These are phyloP conservation scores for Myathropa florea DNA, from an alignment of 2,888 invertebrate species.

Conservation along the genomic window DNA sequence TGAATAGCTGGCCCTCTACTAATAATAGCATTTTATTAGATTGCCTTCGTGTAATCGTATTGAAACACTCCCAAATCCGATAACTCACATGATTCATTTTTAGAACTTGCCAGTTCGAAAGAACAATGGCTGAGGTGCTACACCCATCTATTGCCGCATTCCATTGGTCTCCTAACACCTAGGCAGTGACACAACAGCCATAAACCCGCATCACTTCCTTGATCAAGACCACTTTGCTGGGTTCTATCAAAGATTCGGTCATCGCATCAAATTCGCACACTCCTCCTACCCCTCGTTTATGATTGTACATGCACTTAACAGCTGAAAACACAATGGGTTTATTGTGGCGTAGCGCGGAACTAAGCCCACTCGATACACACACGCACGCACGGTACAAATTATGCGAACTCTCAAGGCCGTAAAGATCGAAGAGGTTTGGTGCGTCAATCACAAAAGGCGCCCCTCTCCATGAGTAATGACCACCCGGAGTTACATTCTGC, in stretches of 20 bases:
- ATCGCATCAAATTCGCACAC: not conserved
- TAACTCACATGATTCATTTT: not conserved
- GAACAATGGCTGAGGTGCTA: not conserved
- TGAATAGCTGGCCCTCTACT: too few relatives aligned
- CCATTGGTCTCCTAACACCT: not conserved
- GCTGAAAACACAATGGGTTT: slow-evolving; percentile 2
- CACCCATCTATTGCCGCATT: not conserved
- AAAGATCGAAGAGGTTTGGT: not conserved
- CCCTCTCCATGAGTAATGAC: not conserved
- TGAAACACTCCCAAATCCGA: not conserved
- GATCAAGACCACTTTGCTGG: not conserved
- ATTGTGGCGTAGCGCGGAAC: not conserved
- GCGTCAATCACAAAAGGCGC: not conserved
- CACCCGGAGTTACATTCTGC: not conserved
- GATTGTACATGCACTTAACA: not conserved
- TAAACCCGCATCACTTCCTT: not conserved
- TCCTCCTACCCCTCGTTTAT: not conserved
- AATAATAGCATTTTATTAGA: too few relatives aligned
- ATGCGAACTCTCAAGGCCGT: not conserved
- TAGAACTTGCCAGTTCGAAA: not conserved
- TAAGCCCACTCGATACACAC: not conserved
- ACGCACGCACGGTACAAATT: not conserved
- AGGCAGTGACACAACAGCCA: not conserved
- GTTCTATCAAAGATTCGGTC: not conserved
- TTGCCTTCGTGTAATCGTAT: not conserved